These are phyloP conservation scores for Cheilosia pagana DNA, from an alignment of 2,888 invertebrate species.

Conservation along the genomic window DNA sequence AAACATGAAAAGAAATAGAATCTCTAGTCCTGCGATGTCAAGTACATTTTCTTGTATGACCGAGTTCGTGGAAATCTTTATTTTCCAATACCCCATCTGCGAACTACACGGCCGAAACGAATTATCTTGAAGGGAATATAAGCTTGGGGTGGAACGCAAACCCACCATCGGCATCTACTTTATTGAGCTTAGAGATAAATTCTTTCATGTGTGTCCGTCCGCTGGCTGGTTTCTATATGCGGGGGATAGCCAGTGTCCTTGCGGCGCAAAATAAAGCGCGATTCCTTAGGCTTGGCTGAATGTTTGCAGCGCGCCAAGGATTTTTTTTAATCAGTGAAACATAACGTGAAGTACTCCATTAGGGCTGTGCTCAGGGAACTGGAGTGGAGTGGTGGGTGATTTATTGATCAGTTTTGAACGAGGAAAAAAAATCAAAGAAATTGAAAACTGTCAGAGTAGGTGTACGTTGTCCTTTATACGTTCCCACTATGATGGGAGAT, in stretches of 20 bases:
- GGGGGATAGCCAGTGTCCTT: conserved; percentile 3
- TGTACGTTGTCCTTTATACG: too few relatives aligned
- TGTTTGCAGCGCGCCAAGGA: not conserved
- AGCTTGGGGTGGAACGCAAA: not conserved
- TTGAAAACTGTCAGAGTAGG: not conserved
- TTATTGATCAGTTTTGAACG: conserved; percentile 17
- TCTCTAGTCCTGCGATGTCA: conserved; percentile 59
- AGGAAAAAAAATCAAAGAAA: not conserved
- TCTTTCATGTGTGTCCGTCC: not conserved
- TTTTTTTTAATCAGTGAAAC: conserved; percentile 28
- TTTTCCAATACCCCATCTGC: conserved; percentile 40
- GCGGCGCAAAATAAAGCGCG: conserved; percentile 12
- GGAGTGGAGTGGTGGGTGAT: not conserved
- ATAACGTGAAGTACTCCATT: conserved; percentile 15
- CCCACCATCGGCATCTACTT: conserved; percentile 7
- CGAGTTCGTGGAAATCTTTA: conserved; percentile 65
- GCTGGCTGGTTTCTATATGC: not conserved
- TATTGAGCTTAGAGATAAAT: conserved; percentile 21
- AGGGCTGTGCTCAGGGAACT: not conserved
- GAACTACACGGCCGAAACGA: conserved; percentile 6
- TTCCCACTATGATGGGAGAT: too few relatives aligned
- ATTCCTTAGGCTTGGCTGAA: conserved; percentile 1
- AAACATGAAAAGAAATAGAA: conserved; percentile 23
- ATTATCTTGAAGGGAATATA: conserved; percentile 7
- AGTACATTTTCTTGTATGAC: conserved; percentile 64